Base-by-base conservation (phyloP, 1,140 invertebrate genomes). In the Holcopasites calliopsidis region DNA sequence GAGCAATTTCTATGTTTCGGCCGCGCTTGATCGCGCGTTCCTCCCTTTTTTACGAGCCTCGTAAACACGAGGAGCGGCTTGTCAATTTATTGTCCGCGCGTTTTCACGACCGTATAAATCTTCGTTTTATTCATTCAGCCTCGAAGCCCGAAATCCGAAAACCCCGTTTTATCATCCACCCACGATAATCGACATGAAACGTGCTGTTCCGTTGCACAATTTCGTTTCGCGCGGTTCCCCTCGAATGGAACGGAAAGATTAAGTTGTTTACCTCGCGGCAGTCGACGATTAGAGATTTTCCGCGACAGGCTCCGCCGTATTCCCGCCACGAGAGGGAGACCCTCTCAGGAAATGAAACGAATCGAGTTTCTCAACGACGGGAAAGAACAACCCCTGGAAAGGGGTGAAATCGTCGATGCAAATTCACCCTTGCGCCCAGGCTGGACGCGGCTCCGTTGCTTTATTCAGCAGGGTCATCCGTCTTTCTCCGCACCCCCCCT, bases 381-480 rank as follows among this genome's bases (percentile, higher is more conserved):
- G 40, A 75, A 78, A 69, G 38, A 70, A 18, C 21, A 44, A 76
- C 33, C 23, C 18, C 11, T 0, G 26, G 38, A n/a, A 31, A 31
- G 44, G 16, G 13, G 21, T 47, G 16, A 54, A 47, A 60, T 81
- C 31, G 47, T 13, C 35, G 54, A 77, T 77, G 69, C 73, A 81
- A 81, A 78, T 82, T 82, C 42, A 58, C 69, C 38, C 79, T 40
- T 42, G 62, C 31, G 69, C 23, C 21, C 35, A 40, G 26, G 16
- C 28, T 23, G n/a, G n/a, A n/a, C n/a, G 35, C 11, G 6, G 26
- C 44, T 57, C 16, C 38, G 4, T 33, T 26, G 23, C n/a, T 74
- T 81, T 80, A 80, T 76, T 80, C 72, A 60, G 23, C n/a, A n/a
- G 26, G 61, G 42, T 47, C 47, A 75, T 83, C 38, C 54, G 58